Base-by-base conservation (phyloP, 1,140 invertebrate species). In the Philotrypesis tridentata region DNA sequence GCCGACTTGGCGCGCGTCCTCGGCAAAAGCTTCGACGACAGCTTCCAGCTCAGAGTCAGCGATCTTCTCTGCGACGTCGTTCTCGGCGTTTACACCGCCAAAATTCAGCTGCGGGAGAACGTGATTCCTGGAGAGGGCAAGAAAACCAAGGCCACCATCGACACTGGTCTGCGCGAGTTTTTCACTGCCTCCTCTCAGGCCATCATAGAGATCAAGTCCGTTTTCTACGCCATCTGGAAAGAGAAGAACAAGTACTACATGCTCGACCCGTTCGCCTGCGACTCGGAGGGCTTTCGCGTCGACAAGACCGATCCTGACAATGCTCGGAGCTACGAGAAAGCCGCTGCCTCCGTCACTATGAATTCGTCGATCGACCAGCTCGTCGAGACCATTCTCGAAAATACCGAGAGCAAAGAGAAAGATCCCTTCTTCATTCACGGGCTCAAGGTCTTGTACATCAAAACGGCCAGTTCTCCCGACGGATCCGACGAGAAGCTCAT, bases 161-260 rank as follows among this genome's bases (percentile, higher is more conserved):
- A 88, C 12, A 67, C 14, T 2, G 87, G 87, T 2, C 37, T 91
- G 6, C 70, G 86, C 0, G 80, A 86, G 1, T 91, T 91, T 76
- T 91, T 92, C 72, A 61, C 84, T 23, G 70, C 17, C 0, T 63
- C 87, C 6, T 21, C 70, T 0, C 48, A 67, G 25, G 91, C 90
- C 5, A 72, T 92, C 9, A 43, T 92, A 0, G 91, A 92, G 68
- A 83, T 91, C 0, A 90, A 90, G 11, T 89, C 89, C 6, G 80
- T 71, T 0, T 91, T 85, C 63, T 92, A 90, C 37, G 88, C 90
- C 0, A 84, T 92, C 23, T 92, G 91, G 91, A 90, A 87, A 33
- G 87, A 89, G 21, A 84, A 85, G 7, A 79, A 86, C 0, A 90
- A 87, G 14, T 92, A 87, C 25, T 92, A 90, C 14, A 88, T 89